phyloP scores from a whole-genome alignment of 2,113 vertebrate species.

The Ploceus nigricollis region DNA sequence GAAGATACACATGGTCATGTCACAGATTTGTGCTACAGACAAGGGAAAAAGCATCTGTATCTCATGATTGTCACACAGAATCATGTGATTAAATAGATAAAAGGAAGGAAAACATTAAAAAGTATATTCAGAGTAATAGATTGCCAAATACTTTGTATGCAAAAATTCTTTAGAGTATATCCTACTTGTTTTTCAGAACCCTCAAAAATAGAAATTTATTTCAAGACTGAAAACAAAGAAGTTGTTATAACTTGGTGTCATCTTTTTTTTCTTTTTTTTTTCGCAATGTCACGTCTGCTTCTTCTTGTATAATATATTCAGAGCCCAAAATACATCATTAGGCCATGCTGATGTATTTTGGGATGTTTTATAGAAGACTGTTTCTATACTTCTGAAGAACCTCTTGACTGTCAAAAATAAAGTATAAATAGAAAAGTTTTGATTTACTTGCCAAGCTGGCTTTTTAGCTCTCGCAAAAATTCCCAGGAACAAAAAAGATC shows the following conservation, averaged over 20 bases:
- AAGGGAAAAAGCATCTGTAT: background rate
- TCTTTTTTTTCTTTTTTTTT: background rate
- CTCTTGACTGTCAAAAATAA: slow-evolving; percentile 15
- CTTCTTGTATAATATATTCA: background rate
- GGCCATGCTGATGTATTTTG: slow-evolving; percentile 20
- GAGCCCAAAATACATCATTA: slow-evolving; percentile 19
- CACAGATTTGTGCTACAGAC: background rate
- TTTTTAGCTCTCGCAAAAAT: background rate
- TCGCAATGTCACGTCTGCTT: background rate
- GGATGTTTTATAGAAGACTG: slow-evolving; percentile 11
- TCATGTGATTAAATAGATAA: background rate
- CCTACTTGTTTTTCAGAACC: background rate
- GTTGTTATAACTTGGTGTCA: background rate
- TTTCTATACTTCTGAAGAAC: slow-evolving; percentile 35
- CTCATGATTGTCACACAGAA: background rate
- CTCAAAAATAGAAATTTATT: background rate
- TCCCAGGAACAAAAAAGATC: background rate
- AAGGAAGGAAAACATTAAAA: background rate
- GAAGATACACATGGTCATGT: background rate
- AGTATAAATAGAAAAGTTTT: slow-evolving; percentile 46
- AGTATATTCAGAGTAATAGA: background rate
- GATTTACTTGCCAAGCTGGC: slow-evolving; percentile 28
- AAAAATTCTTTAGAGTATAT: background rate
- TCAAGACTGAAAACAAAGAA: background rate
- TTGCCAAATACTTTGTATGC: background rate